Base-by-base conservation (phyloP, 2,888 invertebrate species). In the Druceiella hillmani region DNA sequence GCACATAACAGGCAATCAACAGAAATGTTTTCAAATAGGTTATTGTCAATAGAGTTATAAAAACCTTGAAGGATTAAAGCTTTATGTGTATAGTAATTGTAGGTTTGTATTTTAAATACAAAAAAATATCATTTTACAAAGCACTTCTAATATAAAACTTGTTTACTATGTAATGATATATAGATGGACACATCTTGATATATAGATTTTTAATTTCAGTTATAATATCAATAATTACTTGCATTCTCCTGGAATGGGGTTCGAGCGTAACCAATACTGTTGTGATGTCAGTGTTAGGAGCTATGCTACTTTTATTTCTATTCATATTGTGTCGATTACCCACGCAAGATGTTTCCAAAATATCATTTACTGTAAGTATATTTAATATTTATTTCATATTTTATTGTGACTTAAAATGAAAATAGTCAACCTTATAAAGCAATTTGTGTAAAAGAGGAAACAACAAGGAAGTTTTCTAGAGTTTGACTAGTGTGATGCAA, bases 321-420 rank as follows among this genome's bases (percentile, higher is more conserved):
- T 52, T 79, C 1, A 66, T 83, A 16, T 78, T 89, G 44, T 75
- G 70, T 47, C 66, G 84, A 20, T 89, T 89, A 61, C 89, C 89
- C 0, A 61, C 72, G 30, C 76, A 79, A 40, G 47, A 38, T 49
- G 61, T 61, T 16, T 25, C 47, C 2, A 62, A 81, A 40, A 64
- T 89, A 29, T 74, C 83, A 2, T 89, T 89, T 54, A 83, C 80
- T 66, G 88, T 83, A 55, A 55, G 52, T 47, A 41, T 26, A 24
- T 29, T 12, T 30, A 38, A 11, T 17, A 14, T 12, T 15, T 28
- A 27, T 28, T 40, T 35, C 12, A 35, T 43, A 36, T 14, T 11
- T 26, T 36, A 27, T 30, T 33, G 10, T 13, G 10, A 15, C 11
- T 13, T 33, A 6, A 11, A 2, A 36, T 12, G 4, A 9, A 11